A percentile compares a stretch with the other conserved stretches of the same genome.
Evolutionary conservation across 37 sponge, comb jelly and placozoan genomes (phyloP).

Genomic region (Spongia lamella): DNA sequence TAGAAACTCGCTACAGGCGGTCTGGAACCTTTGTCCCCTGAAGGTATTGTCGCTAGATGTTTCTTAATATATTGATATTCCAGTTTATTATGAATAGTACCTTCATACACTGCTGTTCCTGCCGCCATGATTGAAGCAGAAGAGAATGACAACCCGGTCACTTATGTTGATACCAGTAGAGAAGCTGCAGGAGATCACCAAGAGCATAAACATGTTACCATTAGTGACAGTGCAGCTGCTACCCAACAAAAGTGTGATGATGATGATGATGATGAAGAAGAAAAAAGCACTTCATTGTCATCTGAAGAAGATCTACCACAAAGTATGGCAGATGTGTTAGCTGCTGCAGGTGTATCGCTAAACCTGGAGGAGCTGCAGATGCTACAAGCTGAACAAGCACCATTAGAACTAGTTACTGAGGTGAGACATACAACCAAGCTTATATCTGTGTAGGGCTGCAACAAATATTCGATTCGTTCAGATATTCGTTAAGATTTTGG

Average conservation of each 20-base stretch:
- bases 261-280: not conserved
- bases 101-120: not conserved
- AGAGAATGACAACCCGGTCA: slow-evolving; percentile 30
- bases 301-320: not conserved
- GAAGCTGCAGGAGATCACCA: too few relatives aligned
- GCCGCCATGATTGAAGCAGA: not conserved
- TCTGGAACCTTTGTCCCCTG: slow-evolving; percentile 36
- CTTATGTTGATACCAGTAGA: not conserved
- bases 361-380: slow-evolving; percentile 13
- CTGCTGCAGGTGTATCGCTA: slow-evolving; percentile 46
- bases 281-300: not conserved
- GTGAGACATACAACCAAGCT: slow-evolving; percentile 10
- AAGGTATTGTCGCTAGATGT: slow-evolving; percentile 12
- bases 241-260: not conserved
- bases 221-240: not conserved
- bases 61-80: not conserved
- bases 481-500: too few relatives aligned
- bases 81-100: not conserved
- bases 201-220: not conserved
- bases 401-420: slow-evolving; percentile 49
- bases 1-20: not conserved
- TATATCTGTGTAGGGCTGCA: too few relatives aligned
- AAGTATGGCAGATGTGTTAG: not conserved
- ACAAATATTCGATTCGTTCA: too few relatives aligned
- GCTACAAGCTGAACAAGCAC: slow-evolving; percentile 33